Percentiles rank a stretch among this genome's conserved stretches.
Conservation (phyloP, 2,888 invertebrate genomes). For the Fragum fragum region DNA sequence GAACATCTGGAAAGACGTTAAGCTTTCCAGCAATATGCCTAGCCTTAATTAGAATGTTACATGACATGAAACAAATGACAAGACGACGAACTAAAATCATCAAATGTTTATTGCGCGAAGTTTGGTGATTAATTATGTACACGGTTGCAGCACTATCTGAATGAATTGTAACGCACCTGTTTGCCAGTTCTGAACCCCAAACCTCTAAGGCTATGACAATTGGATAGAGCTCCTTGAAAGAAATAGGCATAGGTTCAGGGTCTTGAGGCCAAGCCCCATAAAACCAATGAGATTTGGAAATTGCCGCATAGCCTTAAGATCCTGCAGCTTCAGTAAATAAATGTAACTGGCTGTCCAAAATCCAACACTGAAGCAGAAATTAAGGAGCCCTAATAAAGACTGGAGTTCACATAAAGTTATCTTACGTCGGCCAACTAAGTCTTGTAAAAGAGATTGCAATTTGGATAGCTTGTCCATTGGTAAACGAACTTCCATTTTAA, state of each 20-base stretch:
- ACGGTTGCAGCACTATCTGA: conserved; percentile 54
- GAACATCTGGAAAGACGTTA: conserved; percentile 51
- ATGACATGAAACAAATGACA: conserved; percentile 32
- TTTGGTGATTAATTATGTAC: conserved; percentile 56
- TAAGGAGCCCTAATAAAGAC: conserved; percentile 43
- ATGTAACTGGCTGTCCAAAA: conserved; percentile 13
- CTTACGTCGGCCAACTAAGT: not conserved
- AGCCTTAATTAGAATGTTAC: conserved; percentile 48
- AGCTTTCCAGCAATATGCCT: conserved; percentile 33
- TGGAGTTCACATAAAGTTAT: conserved; percentile 39
- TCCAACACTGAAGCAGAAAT: conserved; percentile 47
- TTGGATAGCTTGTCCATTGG: conserved; percentile 37
- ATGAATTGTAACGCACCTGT: conserved; percentile 47
- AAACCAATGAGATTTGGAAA: no score
- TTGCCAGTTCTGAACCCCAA: conserved; percentile 43
- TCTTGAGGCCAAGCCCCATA: no score
- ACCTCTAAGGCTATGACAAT: conserved; percentile 51
- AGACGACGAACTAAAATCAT: conserved; percentile 52
- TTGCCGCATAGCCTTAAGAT: no score
- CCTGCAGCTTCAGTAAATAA: no score
- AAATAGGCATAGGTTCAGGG: no score
- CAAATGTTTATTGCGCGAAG: conserved; percentile 36
- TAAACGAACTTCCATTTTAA: conserved; percentile 41
- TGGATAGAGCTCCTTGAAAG: no score
- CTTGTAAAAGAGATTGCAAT: not conserved